A percentile compares a stretch with the other conserved stretches of the same genome.
phyloP scores from a whole-genome alignment of 2,888 invertebrate species.

The Drosophila aldrichi region DNA sequence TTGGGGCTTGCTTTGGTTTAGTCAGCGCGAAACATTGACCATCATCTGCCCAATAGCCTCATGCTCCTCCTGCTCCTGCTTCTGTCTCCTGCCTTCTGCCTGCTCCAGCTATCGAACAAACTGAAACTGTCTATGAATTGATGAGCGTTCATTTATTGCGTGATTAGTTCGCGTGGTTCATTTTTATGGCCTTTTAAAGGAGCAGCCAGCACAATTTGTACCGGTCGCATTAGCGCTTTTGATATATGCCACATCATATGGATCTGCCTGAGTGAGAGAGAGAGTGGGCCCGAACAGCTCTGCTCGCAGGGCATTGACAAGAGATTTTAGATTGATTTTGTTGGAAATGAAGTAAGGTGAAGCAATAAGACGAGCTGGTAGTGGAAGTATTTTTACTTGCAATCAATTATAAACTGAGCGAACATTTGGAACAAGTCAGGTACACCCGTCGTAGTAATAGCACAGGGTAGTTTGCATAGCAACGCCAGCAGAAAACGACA shows the following conservation, averaged over 20 bases:
- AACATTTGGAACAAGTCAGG: too few species aligned
- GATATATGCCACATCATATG: constrained; percentile 51
- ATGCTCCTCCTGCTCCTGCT: too few species aligned
- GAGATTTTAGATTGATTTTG: background rate
- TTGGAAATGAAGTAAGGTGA: background rate
- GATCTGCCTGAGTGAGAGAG: background rate
- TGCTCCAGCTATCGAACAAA: background rate
- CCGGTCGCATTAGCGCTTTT: constrained; percentile 59
- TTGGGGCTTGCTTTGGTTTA: constrained; percentile 66
- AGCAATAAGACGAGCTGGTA: too few species aligned
- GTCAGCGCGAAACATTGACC: constrained; percentile 58
- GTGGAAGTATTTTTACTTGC: background rate
- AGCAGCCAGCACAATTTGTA: constrained; percentile 63
- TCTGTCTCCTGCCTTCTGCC: background rate
- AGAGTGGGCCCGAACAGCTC: background rate
- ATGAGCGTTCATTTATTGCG: constrained; percentile 79
- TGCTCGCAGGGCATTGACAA: background rate
- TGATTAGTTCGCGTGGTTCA: constrained; percentile 71
- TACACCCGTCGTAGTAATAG: too few species aligned
- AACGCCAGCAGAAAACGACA: too few species aligned
- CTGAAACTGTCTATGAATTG: constrained; percentile 67
- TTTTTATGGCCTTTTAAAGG: constrained; percentile 49
- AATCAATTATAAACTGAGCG: background rate
- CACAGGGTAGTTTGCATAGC: too few species aligned
- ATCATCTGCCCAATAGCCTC: constrained; percentile 19